Evolutionary conservation across 2,888 invertebrate species (phyloP).

Genomic region (Muschampia plurimacula): DNA sequence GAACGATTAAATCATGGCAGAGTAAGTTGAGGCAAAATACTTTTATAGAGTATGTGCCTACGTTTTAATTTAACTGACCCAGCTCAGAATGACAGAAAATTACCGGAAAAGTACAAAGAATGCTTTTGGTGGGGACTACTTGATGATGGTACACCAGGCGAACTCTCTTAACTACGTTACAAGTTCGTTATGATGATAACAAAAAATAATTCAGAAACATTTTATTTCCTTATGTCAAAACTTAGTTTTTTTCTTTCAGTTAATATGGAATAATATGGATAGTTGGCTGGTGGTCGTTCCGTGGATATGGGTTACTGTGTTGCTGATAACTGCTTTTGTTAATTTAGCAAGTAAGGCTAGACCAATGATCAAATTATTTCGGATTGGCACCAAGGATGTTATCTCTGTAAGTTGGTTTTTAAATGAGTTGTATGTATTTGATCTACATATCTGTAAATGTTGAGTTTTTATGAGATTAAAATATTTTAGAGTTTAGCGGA

Average conservation of each 20-base stretch:
- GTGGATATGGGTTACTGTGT: constrained; percentile 61
- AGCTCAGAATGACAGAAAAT: background rate
- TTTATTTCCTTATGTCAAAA: background rate
- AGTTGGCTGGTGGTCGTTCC: constrained; percentile 65
- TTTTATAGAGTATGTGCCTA: background rate
- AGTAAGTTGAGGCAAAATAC: constrained; percentile 55
- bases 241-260: constrained; percentile 50
- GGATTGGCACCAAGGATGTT: constrained; percentile 61
- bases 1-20: constrained; percentile 62
- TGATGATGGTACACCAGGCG: too few species aligned
- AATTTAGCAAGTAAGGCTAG: constrained; percentile 51
- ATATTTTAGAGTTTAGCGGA: constrained; percentile 62
- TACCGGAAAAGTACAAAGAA: too few species aligned
- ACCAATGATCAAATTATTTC: constrained; percentile 56
- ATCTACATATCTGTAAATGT: background rate
- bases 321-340: constrained; percentile 52
- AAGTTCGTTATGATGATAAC: background rate
- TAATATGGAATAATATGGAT: constrained; percentile 73
- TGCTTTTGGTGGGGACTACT: too few species aligned
- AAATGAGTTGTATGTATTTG: background rate
- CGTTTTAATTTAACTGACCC: background rate
- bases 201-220: background rate
- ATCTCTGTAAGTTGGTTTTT: constrained; percentile 56
- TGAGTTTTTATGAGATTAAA: background rate
- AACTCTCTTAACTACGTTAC: too few species aligned